phyloP scores from a whole-genome alignment of 1,140 invertebrate genomes.

The Branchinecta lindahli region DNA sequence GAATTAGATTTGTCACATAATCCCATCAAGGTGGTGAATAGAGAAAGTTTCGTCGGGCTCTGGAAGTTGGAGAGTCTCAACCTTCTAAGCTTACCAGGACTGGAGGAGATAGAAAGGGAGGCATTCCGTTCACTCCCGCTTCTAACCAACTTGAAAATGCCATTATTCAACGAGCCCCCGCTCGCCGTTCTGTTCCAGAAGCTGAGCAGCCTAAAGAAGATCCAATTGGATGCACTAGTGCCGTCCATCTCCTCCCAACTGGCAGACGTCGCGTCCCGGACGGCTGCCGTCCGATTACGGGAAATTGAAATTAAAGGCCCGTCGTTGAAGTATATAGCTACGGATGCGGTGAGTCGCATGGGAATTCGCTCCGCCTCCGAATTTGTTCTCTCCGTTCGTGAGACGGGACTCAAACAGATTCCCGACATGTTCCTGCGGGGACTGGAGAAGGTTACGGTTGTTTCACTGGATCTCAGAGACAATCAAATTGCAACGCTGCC shows the following conservation, averaged over 20 bases:
- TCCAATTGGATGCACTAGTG: slow-evolving; percentile 37
- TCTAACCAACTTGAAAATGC: slow-evolving; percentile 39
- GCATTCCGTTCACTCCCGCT: slow-evolving; percentile 36
- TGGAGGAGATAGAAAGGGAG: slow-evolving; percentile 42
- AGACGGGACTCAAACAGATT: neutral
- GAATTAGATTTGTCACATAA: slow-evolving; percentile 46
- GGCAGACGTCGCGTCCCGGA: slow-evolving; percentile 32
- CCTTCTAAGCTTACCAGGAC: slow-evolving; percentile 31
- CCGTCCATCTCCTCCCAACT: slow-evolving; percentile 49
- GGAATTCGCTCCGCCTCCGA: slow-evolving; percentile 24
- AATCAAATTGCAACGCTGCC: neutral
- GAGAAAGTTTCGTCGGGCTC: slow-evolving; percentile 35
- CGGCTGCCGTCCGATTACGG: slow-evolving; percentile 43
- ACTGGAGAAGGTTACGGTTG: neutral
- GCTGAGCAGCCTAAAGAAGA: slow-evolving; percentile 23
- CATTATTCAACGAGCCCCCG: slow-evolving; percentile 14
- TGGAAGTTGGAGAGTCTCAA: slow-evolving; percentile 34
- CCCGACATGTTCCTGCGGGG: neutral
- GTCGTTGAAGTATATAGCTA: slow-evolving; percentile 34
- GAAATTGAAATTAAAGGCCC: slow-evolving; percentile 59
- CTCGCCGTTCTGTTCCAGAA: slow-evolving; percentile 19
- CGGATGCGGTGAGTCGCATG: slow-evolving; percentile 22
- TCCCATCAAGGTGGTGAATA: slow-evolving; percentile 44
- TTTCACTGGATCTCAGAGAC: neutral
- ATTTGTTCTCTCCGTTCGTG: slow-evolving; percentile 22